Evolutionary conservation across 2,888 invertebrate species (phyloP).

Genomic region (Alentia gelatinosa): DNA sequence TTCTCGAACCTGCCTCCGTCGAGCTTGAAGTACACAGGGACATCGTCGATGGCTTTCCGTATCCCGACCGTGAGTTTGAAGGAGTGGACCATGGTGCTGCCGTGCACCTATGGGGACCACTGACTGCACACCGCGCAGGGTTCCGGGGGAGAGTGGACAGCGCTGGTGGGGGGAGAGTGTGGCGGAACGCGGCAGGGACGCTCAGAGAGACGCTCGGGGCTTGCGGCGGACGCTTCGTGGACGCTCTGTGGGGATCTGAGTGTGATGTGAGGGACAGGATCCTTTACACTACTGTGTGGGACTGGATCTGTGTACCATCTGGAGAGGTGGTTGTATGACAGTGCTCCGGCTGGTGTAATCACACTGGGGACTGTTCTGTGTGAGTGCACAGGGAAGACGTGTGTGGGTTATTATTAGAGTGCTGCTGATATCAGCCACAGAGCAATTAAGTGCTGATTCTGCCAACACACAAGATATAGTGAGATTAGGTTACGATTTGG

Average conservation of each 20-base stretch:
- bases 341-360: no score
- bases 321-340: no score
- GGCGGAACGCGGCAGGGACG: background rate
- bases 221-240: background rate
- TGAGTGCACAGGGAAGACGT: no score
- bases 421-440: no score
- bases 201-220: background rate
- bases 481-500: no score
- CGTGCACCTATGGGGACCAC: background rate
- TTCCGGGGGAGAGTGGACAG: background rate
- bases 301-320: no score
- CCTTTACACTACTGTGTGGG: no score
- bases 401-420: no score
- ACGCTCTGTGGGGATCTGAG: background rate
- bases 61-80: slow-evolving; percentile 82
- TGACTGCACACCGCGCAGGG: background rate
- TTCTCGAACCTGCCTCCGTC: slow-evolving; percentile 84
- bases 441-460: no score
- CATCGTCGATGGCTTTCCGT: slow-evolving; percentile 82
- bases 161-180: background rate
- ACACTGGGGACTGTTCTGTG: no score
- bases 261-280: no score
- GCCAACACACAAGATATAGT: no score
- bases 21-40: slow-evolving; percentile 83
- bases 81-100: slow-evolving; percentile 46